Conservation (phyloP, 2,888 invertebrate species). For the Dicranocentrus wangi region DNA sequence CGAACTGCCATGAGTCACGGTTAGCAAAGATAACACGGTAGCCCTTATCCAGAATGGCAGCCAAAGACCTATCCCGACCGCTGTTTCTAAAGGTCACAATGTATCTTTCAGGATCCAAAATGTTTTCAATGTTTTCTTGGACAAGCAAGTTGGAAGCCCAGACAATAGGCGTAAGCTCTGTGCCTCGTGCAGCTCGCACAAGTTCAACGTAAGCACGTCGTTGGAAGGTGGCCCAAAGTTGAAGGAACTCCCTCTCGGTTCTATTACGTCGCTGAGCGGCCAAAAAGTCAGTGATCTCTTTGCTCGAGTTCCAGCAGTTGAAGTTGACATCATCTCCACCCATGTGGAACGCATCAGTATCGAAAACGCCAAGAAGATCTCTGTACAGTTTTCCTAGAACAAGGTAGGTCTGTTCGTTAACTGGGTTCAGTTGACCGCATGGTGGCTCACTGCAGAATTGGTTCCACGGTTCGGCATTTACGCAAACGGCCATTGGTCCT, state of each 20-base stretch:
- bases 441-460: conserved; percentile 78
- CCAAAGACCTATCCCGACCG: conserved; percentile 78
- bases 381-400: conserved; percentile 80
- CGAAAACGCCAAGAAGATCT: conserved; percentile 84
- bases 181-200: conserved; percentile 78
- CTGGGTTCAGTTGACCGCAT: conserved; percentile 77
- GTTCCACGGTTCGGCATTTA: conserved; percentile 73
- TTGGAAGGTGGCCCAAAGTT: conserved; percentile 86
- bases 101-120: conserved; percentile 81
- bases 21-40: conserved; percentile 88
- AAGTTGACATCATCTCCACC: conserved; percentile 87
- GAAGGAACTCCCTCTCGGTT: conserved; percentile 79
- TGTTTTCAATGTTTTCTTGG: conserved; percentile 79
- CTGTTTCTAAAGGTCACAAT: conserved; percentile 88
- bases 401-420: conserved; percentile 73
- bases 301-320: conserved; percentile 86
- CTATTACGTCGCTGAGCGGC: conserved; percentile 78
- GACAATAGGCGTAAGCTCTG: conserved; percentile 79
- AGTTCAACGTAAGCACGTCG: conserved; percentile 78
- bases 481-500: conserved; percentile 73
- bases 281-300: conserved; percentile 78
- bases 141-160: conserved; percentile 88
- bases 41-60: conserved; percentile 80
- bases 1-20: conserved; percentile 89
- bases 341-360: conserved; percentile 89